Evolutionary conservation across 2,113 vertebrate genomes (phyloP), one percentile per base, ranked within the genome.

Genomic region (Channa argus): DNA sequence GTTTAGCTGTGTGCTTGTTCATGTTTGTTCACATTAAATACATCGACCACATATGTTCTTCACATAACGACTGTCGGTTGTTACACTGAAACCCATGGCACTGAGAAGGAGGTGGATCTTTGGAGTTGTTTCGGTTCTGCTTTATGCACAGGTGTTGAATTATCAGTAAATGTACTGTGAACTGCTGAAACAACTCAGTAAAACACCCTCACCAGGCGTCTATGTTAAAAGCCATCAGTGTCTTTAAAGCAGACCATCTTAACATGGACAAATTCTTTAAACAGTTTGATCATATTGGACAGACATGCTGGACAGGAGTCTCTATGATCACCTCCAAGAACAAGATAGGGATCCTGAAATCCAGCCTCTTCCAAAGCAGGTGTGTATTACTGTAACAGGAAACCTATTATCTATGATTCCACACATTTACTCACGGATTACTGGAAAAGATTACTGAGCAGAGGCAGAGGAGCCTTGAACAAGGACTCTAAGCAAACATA

Each of bases 301-400:
- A 38, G 5, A 52, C 24, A 74, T 74, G 64, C 78, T 80, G 52
- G 78, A 80, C 8, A 9, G 5, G 11, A 15, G 3, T 34, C 56
- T 76, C 0, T 61, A 70, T 12, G 33, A 63, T 0, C 37, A 75
- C n/a, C 4, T 74, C 11, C 0, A 4, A 2, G 34, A 55, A 3
- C 6, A 0, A 10, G 2, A 34, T 3, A 56, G 50, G 44, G 36
- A 46, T 2, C 61, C 65, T 1, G 36, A 33, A 4, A 59, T 82
- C 13, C 44, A 36, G 0, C 45, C 58, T 0, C 52, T 82, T 1
- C 10, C 80, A 58, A 36, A 67, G 12, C 80, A 77, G 58, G 68
- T 77, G 13, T 68, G 74, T 46, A 12, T 34, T 2, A 33, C 8
- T 56, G 13, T 2, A 33, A 5, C 8, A 45, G 13, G 13, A 9